phyloP scores from a whole-genome alignment of 1,140 invertebrate genomes.

The Saccostrea cuccullata region DNA sequence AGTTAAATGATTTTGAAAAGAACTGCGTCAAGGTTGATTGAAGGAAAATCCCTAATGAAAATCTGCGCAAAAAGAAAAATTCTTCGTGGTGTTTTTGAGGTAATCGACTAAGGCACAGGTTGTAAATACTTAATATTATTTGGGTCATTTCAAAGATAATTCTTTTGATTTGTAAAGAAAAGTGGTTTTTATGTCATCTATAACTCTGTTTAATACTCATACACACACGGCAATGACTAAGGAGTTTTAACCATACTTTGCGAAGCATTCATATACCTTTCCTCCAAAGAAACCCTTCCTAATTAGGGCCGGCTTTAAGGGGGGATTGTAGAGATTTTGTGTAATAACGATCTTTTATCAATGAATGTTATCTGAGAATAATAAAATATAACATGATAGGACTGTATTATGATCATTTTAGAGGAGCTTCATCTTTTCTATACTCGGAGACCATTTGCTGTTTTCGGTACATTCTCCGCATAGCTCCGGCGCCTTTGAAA shows the following conservation, averaged over 20 bases:
- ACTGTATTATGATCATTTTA: background rate
- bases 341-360: constrained; percentile 36
- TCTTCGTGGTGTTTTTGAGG: background rate
- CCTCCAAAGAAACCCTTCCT: background rate
- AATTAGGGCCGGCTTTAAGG: constrained; percentile 20
- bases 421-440: background rate
- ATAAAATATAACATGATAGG: constrained; percentile 13
- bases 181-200: constrained; percentile 26
- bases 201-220: constrained; percentile 21
- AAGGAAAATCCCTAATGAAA: background rate
- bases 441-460: constrained; percentile 7
- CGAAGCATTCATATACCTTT: constrained; percentile 13
- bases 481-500: background rate
- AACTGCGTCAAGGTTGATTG: background rate
- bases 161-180: constrained; percentile 35
- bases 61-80: background rate
- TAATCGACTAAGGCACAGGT: background rate
- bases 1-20: background rate
- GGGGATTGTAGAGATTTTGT: constrained; percentile 32
- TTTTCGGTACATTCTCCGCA: background rate
- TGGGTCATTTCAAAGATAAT: constrained; percentile 37
- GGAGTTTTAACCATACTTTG: constrained; percentile 7
- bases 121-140: constrained; percentile 33
- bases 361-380: constrained; percentile 25
- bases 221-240: constrained; percentile 18